phyloP scores from a whole-genome alignment of 2,113 vertebrate species.

The Orthochromis indermauri region DNA sequence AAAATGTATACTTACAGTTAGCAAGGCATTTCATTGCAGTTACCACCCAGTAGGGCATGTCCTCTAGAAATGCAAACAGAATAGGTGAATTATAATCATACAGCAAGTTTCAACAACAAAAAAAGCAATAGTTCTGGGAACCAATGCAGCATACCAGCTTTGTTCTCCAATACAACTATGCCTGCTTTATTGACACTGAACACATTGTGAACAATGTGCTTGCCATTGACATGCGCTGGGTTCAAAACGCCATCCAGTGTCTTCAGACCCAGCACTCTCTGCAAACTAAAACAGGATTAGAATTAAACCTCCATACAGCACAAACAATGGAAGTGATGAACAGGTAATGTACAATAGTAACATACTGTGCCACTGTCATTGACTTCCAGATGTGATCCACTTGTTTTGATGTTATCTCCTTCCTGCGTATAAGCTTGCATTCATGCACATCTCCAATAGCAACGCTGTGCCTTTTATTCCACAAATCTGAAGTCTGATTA shows the following conservation, averaged over 20 bases:
- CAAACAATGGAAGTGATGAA: not conserved
- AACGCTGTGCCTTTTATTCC: slow-evolving; percentile 63
- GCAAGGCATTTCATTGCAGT: slow-evolving; percentile 65
- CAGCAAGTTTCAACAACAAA: not conserved
- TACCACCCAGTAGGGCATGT: slow-evolving; percentile 62
- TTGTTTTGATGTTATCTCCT: slow-evolving; percentile 53
- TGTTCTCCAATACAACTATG: slow-evolving; percentile 57
- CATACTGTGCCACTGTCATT: slow-evolving; percentile 55
- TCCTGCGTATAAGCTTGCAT: slow-evolving; percentile 61
- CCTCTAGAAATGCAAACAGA: slow-evolving; percentile 29
- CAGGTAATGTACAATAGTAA: not conserved
- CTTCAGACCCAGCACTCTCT: slow-evolving; percentile 45
- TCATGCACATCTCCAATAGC: slow-evolving; percentile 61
- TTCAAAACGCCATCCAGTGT: slow-evolving; percentile 56
- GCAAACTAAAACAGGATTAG: slow-evolving; percentile 31
- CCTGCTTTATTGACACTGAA: slow-evolving; percentile 58
- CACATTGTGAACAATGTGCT: slow-evolving; percentile 60
- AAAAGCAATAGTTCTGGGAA: not conserved
- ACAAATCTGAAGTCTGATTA: slow-evolving; percentile 50
- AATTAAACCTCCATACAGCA: not conserved
- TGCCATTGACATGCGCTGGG: slow-evolving; percentile 36
- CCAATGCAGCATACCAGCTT: slow-evolving; percentile 37
- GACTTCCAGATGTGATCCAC: slow-evolving; percentile 62
- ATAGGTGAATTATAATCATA: not conserved
- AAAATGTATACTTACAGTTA: slow-evolving; percentile 48